Evolutionary conservation across 1,140 invertebrate genomes (phyloP), one percentile per base, ranked within the genome.

Genomic region (Gryllus bimaculatus): DNA sequence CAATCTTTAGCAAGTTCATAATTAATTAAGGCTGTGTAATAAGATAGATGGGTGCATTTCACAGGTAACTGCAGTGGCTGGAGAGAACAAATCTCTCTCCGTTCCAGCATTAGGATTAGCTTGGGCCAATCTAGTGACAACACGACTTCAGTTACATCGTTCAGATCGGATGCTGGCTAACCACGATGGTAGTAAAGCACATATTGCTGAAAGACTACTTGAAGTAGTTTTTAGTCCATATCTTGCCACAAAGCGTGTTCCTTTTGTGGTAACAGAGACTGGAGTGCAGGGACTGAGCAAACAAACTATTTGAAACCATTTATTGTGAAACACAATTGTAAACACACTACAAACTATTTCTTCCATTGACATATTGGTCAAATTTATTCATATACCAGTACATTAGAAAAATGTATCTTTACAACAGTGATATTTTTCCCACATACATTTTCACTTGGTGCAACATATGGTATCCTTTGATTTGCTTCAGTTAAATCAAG

Each of bases 51-150:
- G n/a, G n/a, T 73, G 13, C 1, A 15, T n/a, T 20, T 75, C 21
- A 47, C 74, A 79, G 78, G 78, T 79, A 18, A 77, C 75, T 12
- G 54, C 20, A 20, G 73, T 79, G 21, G 2, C n/a, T 20, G 8
- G 10, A 47, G 47, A 49, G 47, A n/a, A n/a, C 8, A 15, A 8
- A 13, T 47, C 75, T n/a, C 10, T 21, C 5, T 8, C 47, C 4
- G 80, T 80, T 13, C 21, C 84, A 10, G 77, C 84, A 10, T 77
- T 85, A 48, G 84, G 88, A 6, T 79, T 88, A 48, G 82, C 85
- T 5, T 88, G 88, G 88, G 81, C 86, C 8, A 88, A 87, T 82
- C 83, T 87, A 54, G 83, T 88, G 13, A 87, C 84, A 18, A 86
- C 84, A 48, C 82, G 87, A 8, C 80, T 88, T 8, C 82, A 84